Percentiles rank a stretch among this genome's conserved stretches.
phyloP scores from a whole-genome alignment of 1,140 invertebrate species.

The Atta cephalotes region DNA sequence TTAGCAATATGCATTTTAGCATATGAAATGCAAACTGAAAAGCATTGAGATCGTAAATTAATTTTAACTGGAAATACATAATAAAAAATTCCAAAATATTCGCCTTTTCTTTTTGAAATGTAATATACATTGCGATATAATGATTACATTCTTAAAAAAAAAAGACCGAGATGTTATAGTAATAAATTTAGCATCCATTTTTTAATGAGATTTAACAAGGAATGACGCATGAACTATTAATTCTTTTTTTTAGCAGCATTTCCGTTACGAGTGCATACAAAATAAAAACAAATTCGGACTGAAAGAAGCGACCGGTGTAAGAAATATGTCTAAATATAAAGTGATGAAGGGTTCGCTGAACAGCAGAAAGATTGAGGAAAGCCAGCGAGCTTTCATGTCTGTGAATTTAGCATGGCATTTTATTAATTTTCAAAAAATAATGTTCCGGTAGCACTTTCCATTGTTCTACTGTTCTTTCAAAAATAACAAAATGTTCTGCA shows the following conservation, averaged over 20 bases:
- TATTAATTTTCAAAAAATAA: no score
- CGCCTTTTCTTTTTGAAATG: not conserved
- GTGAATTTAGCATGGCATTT: no score
- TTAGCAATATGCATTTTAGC: not conserved
- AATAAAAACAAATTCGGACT: not conserved
- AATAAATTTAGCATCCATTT: no score
- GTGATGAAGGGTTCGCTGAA: slow-evolving; percentile 56
- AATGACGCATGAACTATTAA: not conserved
- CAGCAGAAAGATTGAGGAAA: slow-evolving; percentile 44
- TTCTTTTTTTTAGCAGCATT: slow-evolving; percentile 29
- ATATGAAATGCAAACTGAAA: not conserved
- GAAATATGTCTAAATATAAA: slow-evolving; percentile 69
- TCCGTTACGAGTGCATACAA: not conserved
- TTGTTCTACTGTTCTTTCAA: no score
- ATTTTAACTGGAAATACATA: not conserved
- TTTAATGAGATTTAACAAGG: not conserved
- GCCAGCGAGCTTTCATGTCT: not conserved
- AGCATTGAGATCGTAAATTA: not conserved
- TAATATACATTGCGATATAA: not conserved
- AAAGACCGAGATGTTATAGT: no score
- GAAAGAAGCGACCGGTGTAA: slow-evolving; percentile 41
- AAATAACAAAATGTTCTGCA: no score
- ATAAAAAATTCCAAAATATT: not conserved
- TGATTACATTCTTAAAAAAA: not conserved
- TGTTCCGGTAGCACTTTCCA: no score